Base-by-base conservation (phyloP, 2,888 invertebrate genomes). In the Nomada flava region DNA sequence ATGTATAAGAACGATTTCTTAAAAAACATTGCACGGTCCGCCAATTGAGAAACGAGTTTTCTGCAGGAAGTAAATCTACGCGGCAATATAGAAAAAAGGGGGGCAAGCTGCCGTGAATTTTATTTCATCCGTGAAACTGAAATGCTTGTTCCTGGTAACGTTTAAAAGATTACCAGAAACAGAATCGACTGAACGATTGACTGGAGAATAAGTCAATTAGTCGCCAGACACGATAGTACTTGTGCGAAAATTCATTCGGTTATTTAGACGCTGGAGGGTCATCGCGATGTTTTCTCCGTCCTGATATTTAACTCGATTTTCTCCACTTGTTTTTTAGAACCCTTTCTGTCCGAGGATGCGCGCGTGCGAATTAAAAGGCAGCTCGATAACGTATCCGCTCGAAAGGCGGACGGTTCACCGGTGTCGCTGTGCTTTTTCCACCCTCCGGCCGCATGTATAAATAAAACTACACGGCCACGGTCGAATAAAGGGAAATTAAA, bases 401-500 rank as follows among this genome's bases (percentile, higher is more conserved):
- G 55, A 26, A 67, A 72, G 36, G 26, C 65, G n/a, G 62, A 18
- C 15, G 55, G 57, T 59, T 52, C 26, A 13, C 47, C 18, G 20
- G 10, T 18, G 23, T 18, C 52, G 13, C 20, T 18, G 18, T 26
- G 15, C 13, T 65, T 52, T 42, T 53, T 47, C 29, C 64, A 42
- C 36, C 60, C 29, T n/a, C 23, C 44, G 1, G 0, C 13, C 4
- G 11, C 2, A 23, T 36, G 65, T 70, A 18, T 53, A 29, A 76
- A 76, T 55, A 76, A 67, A 70, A 62, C 53, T 77, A 65, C 29
- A 26, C 26, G 5, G 47, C 42, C 13, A 53, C 68, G 67, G 36
- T 23, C 23, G 55, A 63, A 42, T 60, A 71, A 74, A 70, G 44
- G n/a, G 63, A 73, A 23, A 83, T 74, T 70, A 82, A 73, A 72